Evolutionary conservation across 2,797 vertebrate genomes (phyloP), one percentile per base, ranked within the genome.

Genomic region (Gallinago solitaria): DNA sequence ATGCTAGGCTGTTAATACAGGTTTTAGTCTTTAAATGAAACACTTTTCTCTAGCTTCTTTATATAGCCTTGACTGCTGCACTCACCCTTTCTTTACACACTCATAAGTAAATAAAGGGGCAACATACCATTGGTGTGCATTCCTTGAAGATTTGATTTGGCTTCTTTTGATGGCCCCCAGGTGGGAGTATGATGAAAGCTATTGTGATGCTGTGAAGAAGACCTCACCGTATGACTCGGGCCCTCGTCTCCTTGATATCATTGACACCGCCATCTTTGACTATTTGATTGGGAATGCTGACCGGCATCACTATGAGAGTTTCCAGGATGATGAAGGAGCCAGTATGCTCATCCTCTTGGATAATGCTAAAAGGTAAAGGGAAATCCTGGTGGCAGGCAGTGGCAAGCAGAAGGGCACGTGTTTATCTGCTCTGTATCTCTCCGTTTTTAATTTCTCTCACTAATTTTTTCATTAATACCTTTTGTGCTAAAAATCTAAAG

Each of bases 121-220:
- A 33, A 59, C 56, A 11, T 56, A 14, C 56, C 1, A 1, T 2
- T n/a, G 61, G 27, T 20, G 56, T 30, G n/a, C 61, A 27, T 27
- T 75, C 59, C 56, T 59, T 76, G 51, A 47, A 65, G 45, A 30
- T 61, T 47, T 86, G 37, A 21, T 37, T 53, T 57, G 12, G 7
- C 32, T 80, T 48, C 53, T 78, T 21, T 35, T 73, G 9, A 59
- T 27, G 92, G 19, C 71, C 75, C 28, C 4, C 93, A 99, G 99
- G 97, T 99, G 99, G 99, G 99, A 99, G 96, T 99, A 99, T 2
- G 99, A 99, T 2, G 99, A 99, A 92, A 99, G 99, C 95, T 99
- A 99, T 96, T 99, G 99, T 6, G 99, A 99, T 13, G 99, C 99
- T 0, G 99, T 99, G 84, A 99, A 99, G 98, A 99, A 99, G 95